Evolutionary conservation across 2,797 vertebrate species (phyloP).

Genomic region (Crocidura indochinensis): DNA sequence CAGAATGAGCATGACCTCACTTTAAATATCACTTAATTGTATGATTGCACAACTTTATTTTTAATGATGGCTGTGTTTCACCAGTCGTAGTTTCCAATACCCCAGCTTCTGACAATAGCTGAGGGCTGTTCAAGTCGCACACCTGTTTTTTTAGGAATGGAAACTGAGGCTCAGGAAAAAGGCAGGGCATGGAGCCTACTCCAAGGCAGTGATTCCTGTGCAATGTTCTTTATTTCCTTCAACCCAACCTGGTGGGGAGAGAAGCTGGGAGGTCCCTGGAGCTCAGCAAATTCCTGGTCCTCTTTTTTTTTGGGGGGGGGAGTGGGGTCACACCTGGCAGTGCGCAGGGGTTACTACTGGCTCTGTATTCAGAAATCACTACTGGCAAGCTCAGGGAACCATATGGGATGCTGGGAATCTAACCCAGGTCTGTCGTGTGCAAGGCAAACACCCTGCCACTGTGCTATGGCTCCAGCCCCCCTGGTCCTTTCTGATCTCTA

Average conservation of each 20-base stretch:
- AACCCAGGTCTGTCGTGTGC: background rate
- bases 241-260: background rate
- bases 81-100: constrained; percentile 13
- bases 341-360: too few relatives aligned
- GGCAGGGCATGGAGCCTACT: too few relatives aligned
- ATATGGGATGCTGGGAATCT: too few relatives aligned
- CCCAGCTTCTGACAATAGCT: background rate
- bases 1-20: background rate
- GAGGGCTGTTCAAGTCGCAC: background rate
- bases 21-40: constrained; percentile 52
- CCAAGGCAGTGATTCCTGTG: background rate
- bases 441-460: too few relatives aligned
- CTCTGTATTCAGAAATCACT: too few relatives aligned
- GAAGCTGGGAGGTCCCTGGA: background rate
- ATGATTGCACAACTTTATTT: constrained; percentile 57
- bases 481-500: background rate
- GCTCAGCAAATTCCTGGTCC: background rate
- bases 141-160: background rate
- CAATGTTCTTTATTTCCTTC: background rate
- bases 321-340: too few relatives aligned
- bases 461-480: too few relatives aligned
- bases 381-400: too few relatives aligned
- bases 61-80: constrained; percentile 16
- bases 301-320: background rate
- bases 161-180: constrained; percentile 50